These are phyloP conservation scores for Rhinoderma darwinii DNA, from an alignment of 2,113 vertebrate genomes.

Conservation along the genomic window DNA sequence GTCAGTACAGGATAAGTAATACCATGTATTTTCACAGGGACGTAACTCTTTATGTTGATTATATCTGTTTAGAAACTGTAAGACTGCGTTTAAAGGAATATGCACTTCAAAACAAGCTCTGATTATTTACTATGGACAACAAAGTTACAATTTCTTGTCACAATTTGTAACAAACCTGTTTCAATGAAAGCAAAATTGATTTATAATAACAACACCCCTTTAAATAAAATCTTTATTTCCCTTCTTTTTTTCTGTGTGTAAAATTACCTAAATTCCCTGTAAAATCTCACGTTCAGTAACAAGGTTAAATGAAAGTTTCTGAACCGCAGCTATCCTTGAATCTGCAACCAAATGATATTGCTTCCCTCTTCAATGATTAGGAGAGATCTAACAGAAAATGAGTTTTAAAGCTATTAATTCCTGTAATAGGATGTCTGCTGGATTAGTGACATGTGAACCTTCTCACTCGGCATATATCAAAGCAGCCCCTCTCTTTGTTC, in stretches of 20 bases:
- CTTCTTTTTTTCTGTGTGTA: background rate
- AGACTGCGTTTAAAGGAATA: too few species aligned
- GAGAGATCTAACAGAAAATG: conserved; percentile 57
- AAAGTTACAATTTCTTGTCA: background rate
- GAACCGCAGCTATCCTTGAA: conserved; percentile 54
- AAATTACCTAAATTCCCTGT: conserved; percentile 4
- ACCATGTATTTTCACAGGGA: background rate
- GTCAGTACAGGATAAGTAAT: background rate
- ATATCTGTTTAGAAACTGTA: too few species aligned
- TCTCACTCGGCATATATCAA: conserved; percentile 52
- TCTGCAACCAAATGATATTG: conserved; percentile 54
- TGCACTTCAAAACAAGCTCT: background rate
- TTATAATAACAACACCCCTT: background rate
- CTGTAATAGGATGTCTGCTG: conserved; percentile 57
- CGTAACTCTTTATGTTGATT: too few species aligned
- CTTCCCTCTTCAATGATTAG: conserved; percentile 56
- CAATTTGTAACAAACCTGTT: too few species aligned
- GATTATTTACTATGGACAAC: background rate
- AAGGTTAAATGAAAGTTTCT: conserved; percentile 59
- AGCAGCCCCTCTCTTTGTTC: conserved; percentile 39
- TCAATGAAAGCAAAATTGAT: background rate
- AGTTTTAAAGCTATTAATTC: conserved; percentile 57
- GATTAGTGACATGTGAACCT: conserved; percentile 58
- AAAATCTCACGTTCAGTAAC: background rate
- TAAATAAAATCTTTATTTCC: background rate